These are phyloP conservation scores for Ancistrus triradiatus DNA, from an alignment of 2,113 vertebrate genomes.

Conservation along the genomic window DNA sequence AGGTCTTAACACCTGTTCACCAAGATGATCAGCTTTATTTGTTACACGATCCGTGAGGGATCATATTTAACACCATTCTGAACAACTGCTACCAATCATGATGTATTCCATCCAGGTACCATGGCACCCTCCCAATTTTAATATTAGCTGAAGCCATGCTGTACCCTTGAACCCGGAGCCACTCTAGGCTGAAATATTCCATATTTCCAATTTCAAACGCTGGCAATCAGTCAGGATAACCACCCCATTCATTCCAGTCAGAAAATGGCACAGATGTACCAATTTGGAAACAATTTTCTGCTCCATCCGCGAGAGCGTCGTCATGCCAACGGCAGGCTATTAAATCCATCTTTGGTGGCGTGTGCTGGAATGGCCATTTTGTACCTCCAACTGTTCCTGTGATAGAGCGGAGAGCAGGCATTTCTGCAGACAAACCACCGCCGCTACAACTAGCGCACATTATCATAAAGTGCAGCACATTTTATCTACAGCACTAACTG, in stretches of 20 bases:
- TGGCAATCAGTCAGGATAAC: not conserved
- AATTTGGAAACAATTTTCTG: slow-evolving; percentile 41
- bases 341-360: slow-evolving; percentile 27
- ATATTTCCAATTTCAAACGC: not conserved
- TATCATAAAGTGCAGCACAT: not conserved
- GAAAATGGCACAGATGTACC: slow-evolving; percentile 36
- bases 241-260: not conserved
- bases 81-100: too few relatives aligned
- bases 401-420: slow-evolving; percentile 11
- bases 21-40: too few relatives aligned
- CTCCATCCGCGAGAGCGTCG: slow-evolving; percentile 40
- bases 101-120: too few relatives aligned
- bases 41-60: too few relatives aligned
- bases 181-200: too few relatives aligned
- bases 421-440: not conserved
- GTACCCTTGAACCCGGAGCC: too few relatives aligned
- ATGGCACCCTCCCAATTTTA: too few relatives aligned
- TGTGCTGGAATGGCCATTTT: slow-evolving; percentile 33
- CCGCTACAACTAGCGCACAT: not conserved
- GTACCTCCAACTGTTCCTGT: slow-evolving; percentile 25
- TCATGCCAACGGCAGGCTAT: slow-evolving; percentile 44
- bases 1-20: too few relatives aligned
- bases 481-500: not conserved
- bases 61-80: too few relatives aligned
- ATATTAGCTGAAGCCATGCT: too few relatives aligned